Conservation (phyloP, 2,797 vertebrate genomes). For the Poliocrania exsul region DNA sequence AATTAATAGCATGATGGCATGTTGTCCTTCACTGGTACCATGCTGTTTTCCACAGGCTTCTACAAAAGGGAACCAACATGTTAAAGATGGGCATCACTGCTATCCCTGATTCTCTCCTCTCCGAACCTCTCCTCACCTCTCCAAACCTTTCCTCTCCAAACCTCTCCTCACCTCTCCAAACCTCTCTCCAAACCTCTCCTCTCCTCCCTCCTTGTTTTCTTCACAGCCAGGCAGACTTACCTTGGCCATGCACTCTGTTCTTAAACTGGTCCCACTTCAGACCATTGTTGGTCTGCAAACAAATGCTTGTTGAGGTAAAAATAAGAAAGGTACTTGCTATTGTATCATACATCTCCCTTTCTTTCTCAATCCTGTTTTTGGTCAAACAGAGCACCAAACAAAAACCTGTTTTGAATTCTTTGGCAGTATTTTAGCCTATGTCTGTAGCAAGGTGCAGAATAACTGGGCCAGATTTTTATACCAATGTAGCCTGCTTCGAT, state of each 20-base stretch:
- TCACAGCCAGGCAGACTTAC: not conserved
- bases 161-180: too few relatives aligned
- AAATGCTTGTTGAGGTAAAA: not conserved
- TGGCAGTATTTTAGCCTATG: not conserved
- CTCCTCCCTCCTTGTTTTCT: not conserved
- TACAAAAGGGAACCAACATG: not conserved
- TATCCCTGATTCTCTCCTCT: not conserved
- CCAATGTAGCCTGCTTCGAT: not conserved
- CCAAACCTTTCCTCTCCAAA: not conserved
- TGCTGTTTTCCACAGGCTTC: not conserved
- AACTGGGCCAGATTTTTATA: not conserved
- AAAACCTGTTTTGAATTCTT: not conserved
- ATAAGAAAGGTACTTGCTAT: not conserved
- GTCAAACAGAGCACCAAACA: not conserved
- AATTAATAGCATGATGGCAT: fast-evolving
- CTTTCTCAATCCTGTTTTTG: not conserved
- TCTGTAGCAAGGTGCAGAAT: not conserved
- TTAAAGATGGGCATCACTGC: not conserved
- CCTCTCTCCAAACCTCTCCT: not conserved
- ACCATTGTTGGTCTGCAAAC: not conserved
- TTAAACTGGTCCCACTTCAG: not conserved
- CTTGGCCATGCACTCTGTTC: not conserved
- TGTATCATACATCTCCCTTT: not conserved
- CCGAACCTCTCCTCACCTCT: not conserved
- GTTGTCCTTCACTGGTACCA: not conserved